Base-by-base conservation (phyloP, 2,888 invertebrate species). In the Troglohyphantes excavatus region DNA sequence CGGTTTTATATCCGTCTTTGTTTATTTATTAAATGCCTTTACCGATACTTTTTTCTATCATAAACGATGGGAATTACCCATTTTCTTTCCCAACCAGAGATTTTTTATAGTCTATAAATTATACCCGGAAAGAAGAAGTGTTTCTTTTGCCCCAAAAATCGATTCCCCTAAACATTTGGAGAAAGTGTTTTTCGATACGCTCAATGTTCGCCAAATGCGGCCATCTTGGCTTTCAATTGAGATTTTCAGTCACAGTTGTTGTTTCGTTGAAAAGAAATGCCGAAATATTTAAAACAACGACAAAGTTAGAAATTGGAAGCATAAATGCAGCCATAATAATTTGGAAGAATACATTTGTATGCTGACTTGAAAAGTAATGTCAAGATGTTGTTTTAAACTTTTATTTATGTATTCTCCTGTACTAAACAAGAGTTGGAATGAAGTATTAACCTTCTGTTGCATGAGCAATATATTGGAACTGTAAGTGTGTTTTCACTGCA, bases 31-130 rank as follows among this genome's bases (percentile, higher is more conserved):
- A 81, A 88, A 88, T 88, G 81, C 79, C 11, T 88, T 86, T 81
- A 26, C 81, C 87, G 75, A 88, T 88, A 88, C 59, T 75, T 87
- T 59, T 72, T 67, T 53, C 11, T 27, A 59, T 75, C 87, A 81
- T 88, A 88, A 88, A 88, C 81, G 87, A 73, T 81, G 81, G 67
- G 75, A 81, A 88, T 88, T 81, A 75, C 81, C 87, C 87, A 88
- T 88, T 88, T 88, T 81, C 81, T 59, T 63, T 73, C 43, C 33
- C 39, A 81, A 53, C 53, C 23, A 26, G 27, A 39, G 13, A 61
- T 21, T 43, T 75, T 70, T 87, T 88, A 75, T 81, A 65, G 87
- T 81, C 81, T 73, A 81, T 88, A 81, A 81, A 88, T 88, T 88
- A 88, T 73, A 59, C 67, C 39, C 13, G 23, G n/a, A n/a, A 59